Conservation (phyloP, 2,888 invertebrate genomes). For the Nezara viridula region DNA sequence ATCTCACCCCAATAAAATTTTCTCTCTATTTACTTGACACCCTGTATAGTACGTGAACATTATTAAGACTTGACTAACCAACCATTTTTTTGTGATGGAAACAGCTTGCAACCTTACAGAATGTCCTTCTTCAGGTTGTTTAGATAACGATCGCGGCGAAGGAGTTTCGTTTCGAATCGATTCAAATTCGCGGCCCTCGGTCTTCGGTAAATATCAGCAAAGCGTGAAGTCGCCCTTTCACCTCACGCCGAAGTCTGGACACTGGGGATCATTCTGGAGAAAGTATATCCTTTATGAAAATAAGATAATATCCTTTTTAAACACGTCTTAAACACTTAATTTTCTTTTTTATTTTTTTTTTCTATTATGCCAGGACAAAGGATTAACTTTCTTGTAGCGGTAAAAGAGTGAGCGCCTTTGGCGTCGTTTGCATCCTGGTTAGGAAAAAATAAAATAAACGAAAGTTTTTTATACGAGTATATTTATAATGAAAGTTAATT, state of each 20-base stretch:
- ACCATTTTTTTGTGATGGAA: not conserved
- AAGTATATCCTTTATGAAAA: constrained; percentile 26
- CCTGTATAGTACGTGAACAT: not conserved
- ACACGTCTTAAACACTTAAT: not conserved
- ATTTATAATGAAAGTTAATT: not conserved
- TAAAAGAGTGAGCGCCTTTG: not conserved
- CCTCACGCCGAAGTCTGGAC: not conserved
- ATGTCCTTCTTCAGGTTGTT: not conserved
- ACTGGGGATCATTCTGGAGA: not conserved
- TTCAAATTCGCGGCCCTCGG: not conserved
- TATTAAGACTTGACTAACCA: not conserved
- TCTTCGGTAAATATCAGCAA: not conserved
- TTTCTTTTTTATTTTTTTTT: not conserved
- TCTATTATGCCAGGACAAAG: constrained; percentile 13
- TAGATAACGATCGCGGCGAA: not conserved
- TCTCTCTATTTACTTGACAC: too few species aligned
- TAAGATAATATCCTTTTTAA: constrained; percentile 39
- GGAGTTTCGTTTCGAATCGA: not conserved
- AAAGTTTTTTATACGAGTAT: not conserved
- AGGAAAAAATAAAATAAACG: not conserved
- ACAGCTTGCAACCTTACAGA: not conserved
- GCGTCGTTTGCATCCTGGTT: not conserved
- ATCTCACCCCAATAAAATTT: too few species aligned
- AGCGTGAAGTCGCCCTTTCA: constrained; percentile 26
- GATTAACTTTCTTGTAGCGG: constrained; percentile 8